Evolutionary conservation across 2,113 vertebrate genomes (phyloP).

Genomic region (Paratilapia polleni): DNA sequence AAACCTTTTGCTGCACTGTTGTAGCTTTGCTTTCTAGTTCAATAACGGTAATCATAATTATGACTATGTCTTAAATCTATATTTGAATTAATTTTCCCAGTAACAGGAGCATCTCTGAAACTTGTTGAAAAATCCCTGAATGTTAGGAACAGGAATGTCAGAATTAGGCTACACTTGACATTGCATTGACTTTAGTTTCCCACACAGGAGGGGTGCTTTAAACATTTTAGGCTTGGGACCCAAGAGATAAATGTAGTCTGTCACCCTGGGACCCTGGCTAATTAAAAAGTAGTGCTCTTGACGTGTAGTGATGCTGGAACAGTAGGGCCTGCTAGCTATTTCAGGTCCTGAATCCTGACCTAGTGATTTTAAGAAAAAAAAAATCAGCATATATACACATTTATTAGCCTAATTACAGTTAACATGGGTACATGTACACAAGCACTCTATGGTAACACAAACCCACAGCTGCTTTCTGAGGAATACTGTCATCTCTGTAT

Average conservation of each 20-base stretch:
- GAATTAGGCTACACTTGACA: constrained; percentile 40
- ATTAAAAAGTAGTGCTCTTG: constrained; percentile 65
- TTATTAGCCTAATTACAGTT: constrained; percentile 29
- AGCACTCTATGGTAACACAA: neutral
- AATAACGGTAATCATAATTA: too few relatives aligned
- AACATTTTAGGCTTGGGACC: constrained; percentile 44
- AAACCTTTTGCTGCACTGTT: too few relatives aligned
- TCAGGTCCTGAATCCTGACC: constrained; percentile 49
- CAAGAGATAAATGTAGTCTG: constrained; percentile 59
- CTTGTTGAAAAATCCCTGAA: neutral
- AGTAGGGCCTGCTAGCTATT: constrained; percentile 47
- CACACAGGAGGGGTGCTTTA: constrained; percentile 11
- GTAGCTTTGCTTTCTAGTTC: too few relatives aligned
- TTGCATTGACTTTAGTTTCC: constrained; percentile 50
- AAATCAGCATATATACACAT: constrained; percentile 13
- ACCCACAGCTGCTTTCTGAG: neutral
- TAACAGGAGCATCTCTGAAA: neutral
- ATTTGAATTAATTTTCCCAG: neutral
- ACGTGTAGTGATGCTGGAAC: constrained; percentile 42
- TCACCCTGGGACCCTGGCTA: constrained; percentile 61
- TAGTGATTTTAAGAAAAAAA: constrained; percentile 14
- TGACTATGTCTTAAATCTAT: neutral
- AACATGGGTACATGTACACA: neutral
- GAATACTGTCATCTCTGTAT: neutral
- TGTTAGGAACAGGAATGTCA: neutral